A percentile compares a stretch with the other conserved stretches of the same genome.
phyloP scores from a whole-genome alignment of 2,888 invertebrate species.

The Catocala nupta region DNA sequence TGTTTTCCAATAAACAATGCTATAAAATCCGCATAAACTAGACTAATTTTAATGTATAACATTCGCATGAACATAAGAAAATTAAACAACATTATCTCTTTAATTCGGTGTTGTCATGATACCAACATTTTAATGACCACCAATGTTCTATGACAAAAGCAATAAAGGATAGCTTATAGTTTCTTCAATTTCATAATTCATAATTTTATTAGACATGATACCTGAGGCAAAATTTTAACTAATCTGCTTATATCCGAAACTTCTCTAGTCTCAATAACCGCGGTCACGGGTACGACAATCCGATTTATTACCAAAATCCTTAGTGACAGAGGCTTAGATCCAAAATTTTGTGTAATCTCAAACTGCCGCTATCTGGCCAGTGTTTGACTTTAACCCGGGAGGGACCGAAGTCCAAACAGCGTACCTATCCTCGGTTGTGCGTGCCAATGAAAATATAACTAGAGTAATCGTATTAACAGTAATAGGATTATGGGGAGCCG shows the following conservation, averaged over 20 bases:
- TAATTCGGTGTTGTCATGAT: too few species aligned
- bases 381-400: constrained; percentile 38
- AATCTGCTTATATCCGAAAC: neutral
- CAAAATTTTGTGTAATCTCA: constrained; percentile 34
- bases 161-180: too few species aligned
- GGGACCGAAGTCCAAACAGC: constrained; percentile 18
- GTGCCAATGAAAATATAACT: constrained; percentile 42
- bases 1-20: too few species aligned
- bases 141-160: too few species aligned
- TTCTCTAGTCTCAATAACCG: neutral
- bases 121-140: too few species aligned
- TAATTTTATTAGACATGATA: too few species aligned
- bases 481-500: constrained; percentile 48
- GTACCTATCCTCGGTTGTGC: constrained; percentile 3
- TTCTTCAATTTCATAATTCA: too few species aligned
- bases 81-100: too few species aligned
- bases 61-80: too few species aligned
- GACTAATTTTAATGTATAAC: too few species aligned
- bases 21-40: too few species aligned
- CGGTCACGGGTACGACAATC: constrained; percentile 10
- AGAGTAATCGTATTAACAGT: constrained; percentile 47
- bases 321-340: constrained; percentile 21
- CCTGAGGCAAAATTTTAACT: too few species aligned
- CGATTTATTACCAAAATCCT: constrained; percentile 37
- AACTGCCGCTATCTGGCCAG: constrained; percentile 32